Evolutionary conservation across 2,797 vertebrate species (phyloP).

Genomic region (Alauda arvensis): DNA sequence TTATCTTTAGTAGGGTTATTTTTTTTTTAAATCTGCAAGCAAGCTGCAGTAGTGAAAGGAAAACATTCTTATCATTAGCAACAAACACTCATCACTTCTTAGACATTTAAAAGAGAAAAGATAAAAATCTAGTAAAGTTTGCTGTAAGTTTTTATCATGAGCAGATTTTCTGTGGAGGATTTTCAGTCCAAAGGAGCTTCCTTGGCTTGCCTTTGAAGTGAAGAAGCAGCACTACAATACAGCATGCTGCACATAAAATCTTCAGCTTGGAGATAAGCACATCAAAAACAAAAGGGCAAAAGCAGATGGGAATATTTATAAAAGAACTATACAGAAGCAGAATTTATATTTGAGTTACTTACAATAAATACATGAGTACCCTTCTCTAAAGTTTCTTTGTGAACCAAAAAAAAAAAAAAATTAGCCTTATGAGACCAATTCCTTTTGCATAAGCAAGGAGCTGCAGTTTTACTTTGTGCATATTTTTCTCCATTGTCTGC

Average conservation of each 20-base stretch:
- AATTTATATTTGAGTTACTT: not conserved
- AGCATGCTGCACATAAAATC: not conserved
- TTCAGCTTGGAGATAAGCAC: slow-evolving; percentile 2
- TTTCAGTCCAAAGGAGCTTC: not conserved
- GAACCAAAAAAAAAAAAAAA: not conserved
- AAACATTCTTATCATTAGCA: not conserved
- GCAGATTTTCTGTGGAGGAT: not conserved
- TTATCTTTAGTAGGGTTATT: not conserved
- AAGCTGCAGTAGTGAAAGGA: not conserved
- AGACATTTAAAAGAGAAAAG: not conserved
- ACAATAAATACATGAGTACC: not conserved
- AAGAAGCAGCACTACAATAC: not conserved
- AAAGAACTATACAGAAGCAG: not conserved
- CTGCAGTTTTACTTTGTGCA: not conserved
- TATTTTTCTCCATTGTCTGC: not conserved
- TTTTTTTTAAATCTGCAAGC: not conserved
- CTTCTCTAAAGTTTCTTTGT: not conserved
- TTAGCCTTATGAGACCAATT: not conserved
- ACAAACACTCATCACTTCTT: not conserved
- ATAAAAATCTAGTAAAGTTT: not conserved
- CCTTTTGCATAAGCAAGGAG: not conserved
- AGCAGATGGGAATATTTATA: not conserved
- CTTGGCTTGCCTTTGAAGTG: not conserved
- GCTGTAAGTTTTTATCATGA: not conserved
- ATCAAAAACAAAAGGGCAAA: not conserved